Conservation (phyloP, 2,113 vertebrate species). For the Gallinago undulata region DNA sequence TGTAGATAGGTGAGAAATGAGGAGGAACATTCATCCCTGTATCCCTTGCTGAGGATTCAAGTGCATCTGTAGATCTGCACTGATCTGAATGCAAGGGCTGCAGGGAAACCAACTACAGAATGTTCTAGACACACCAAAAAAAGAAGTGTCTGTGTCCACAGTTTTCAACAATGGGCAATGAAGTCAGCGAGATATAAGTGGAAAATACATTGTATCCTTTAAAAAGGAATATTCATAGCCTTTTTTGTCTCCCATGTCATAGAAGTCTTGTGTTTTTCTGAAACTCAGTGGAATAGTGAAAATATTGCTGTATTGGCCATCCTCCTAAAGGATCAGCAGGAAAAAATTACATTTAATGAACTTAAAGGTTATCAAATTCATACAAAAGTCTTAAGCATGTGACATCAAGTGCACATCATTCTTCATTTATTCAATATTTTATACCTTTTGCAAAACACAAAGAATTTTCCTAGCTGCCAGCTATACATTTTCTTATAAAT, state of each 20-base stretch:
- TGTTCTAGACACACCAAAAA: background rate
- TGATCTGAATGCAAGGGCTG: background rate
- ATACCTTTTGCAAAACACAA: background rate
- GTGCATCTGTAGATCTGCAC: background rate
- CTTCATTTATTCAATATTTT: background rate
- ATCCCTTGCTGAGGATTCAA: background rate
- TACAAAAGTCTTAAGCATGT: background rate
- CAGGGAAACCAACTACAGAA: background rate
- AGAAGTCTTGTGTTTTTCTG: background rate
- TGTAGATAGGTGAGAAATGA: background rate
- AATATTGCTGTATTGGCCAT: background rate
- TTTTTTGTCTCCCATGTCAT: background rate
- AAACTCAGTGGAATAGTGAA: background rate
- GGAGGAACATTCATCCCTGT: background rate
- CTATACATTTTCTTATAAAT: background rate
- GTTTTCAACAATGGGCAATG: background rate
- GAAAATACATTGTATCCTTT: background rate
- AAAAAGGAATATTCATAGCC: background rate
- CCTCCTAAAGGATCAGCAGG: background rate
- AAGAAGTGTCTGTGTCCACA: background rate
- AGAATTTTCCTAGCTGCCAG: constrained; percentile 6
- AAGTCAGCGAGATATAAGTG: background rate
- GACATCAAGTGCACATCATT: background rate
- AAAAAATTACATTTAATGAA: background rate
- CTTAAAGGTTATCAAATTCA: background rate